A percentile compares a stretch with the other conserved stretches of the same genome.
Conservation (phyloP, 2,113 vertebrate species). For the Calidris pugnax region DNA sequence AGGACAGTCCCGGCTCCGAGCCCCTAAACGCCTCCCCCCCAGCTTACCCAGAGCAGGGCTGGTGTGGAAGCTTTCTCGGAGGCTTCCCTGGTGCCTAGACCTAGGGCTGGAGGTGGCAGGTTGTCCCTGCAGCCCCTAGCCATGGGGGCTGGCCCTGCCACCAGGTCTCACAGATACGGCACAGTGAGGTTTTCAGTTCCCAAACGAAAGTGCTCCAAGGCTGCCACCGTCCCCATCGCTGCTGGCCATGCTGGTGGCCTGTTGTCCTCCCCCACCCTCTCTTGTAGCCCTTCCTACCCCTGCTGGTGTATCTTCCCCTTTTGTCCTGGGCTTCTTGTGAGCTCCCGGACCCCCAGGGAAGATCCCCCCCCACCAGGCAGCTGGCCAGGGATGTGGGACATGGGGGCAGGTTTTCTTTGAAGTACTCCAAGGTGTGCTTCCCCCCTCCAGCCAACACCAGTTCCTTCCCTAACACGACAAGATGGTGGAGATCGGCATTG, state of each 20-base stretch:
- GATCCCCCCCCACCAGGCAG: background rate
- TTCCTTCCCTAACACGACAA: background rate
- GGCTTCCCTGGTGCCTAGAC: background rate
- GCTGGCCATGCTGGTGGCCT: background rate
- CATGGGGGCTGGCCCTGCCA: background rate
- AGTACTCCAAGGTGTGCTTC: background rate
- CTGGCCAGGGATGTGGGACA: background rate
- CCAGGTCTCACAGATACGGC: background rate
- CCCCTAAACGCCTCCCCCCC: too few species aligned
- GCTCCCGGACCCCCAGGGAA: background rate
- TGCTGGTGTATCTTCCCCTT: background rate
- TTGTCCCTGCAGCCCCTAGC: background rate
- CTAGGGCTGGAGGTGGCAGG: background rate
- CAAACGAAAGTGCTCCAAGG: background rate
- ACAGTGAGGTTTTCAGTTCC: background rate
- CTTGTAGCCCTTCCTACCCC: background rate
- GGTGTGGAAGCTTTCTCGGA: background rate
- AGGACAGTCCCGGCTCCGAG: fast-evolving
- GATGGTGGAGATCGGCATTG: background rate
- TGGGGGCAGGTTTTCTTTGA: background rate
- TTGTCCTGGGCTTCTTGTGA: background rate
- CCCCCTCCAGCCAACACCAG: background rate
- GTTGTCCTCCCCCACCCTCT: background rate
- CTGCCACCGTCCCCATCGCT: fast-evolving
- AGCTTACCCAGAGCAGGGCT: background rate